Percentiles rank a stretch among this genome's conserved stretches.
Conservation (phyloP, 2,888 invertebrate genomes). For the Amitus sp. region DNA sequence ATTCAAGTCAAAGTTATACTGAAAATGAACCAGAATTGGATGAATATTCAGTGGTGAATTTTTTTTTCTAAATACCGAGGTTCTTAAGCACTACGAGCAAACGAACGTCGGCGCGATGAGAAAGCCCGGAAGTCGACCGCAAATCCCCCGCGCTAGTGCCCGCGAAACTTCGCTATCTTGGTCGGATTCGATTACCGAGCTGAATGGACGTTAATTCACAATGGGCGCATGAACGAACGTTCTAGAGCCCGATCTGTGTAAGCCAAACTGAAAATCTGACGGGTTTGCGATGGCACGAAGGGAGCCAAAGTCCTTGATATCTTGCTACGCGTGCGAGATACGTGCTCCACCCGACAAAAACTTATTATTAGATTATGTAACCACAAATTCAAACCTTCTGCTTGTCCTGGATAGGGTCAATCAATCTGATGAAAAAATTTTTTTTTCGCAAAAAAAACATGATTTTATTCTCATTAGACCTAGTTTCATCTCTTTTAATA, state of each 20-base stretch:
- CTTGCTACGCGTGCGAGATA: constrained; percentile 56
- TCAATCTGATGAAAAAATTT: no score
- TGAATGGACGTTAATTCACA: constrained; percentile 66
- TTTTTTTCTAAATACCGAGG: constrained; percentile 3
- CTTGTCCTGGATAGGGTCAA: constrained; percentile 30
- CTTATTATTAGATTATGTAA: constrained; percentile 64
- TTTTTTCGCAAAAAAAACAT: background rate
- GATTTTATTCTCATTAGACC: no score
- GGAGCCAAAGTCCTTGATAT: constrained; percentile 48
- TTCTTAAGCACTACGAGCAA: constrained; percentile 7
- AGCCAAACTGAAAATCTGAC: constrained; percentile 43
- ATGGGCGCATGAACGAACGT: constrained; percentile 47
- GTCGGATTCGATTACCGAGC: constrained; percentile 60
- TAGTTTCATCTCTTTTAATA: no score
- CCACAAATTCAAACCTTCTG: constrained; percentile 38
- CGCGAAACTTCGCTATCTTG: constrained; percentile 54
- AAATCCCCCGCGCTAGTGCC: constrained; percentile 52
- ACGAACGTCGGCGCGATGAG: constrained; percentile 28
- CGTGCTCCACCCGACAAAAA: constrained; percentile 55
- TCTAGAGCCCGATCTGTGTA: constrained; percentile 21
- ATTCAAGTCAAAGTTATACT: no score
- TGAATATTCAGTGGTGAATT: constrained; percentile 2
- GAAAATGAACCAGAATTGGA: no score
- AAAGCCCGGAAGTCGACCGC: constrained; percentile 59
- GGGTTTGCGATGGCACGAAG: no score